A percentile compares a stretch with the other conserved stretches of the same genome.
Evolutionary conservation across 2,797 vertebrate species (phyloP).

Genomic region (Bradypus variegatus): DNA sequence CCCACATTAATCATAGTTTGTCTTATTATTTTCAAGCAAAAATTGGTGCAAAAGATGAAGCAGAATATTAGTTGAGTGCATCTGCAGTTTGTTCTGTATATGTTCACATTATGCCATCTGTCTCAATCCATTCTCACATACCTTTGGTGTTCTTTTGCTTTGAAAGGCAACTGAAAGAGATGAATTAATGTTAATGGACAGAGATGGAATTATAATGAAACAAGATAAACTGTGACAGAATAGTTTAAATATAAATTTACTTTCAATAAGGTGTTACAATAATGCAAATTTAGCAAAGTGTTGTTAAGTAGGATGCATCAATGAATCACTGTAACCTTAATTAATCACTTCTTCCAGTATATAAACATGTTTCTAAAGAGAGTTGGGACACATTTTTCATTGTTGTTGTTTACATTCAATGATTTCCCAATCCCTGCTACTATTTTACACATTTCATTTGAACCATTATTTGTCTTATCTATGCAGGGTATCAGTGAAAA

Average conservation of each 20-base stretch:
- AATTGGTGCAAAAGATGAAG: not conserved
- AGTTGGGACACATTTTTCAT: not conserved
- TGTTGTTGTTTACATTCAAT: not conserved
- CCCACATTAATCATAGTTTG: not conserved
- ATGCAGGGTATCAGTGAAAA: not conserved
- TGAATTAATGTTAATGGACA: not conserved
- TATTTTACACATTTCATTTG: not conserved
- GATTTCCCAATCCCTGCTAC: not conserved
- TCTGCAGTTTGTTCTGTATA: not conserved
- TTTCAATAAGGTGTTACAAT: not conserved
- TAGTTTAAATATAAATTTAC: not conserved
- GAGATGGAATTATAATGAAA: not conserved
- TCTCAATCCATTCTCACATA: not conserved
- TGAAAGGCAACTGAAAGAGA: not conserved
- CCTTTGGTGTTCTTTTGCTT: not conserved
- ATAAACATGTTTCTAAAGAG: not conserved
- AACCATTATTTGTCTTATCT: not conserved
- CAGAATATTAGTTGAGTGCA: not conserved
- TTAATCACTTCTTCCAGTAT: not conserved
- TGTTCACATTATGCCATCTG: not conserved
- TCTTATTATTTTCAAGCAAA: not conserved
- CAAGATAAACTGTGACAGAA: not conserved
- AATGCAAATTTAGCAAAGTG: not conserved
- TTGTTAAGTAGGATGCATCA: not conserved
- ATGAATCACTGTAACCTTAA: not conserved